Conservation (phyloP, 2,113 vertebrate genomes). For the Dasypus novemcinctus region DNA sequence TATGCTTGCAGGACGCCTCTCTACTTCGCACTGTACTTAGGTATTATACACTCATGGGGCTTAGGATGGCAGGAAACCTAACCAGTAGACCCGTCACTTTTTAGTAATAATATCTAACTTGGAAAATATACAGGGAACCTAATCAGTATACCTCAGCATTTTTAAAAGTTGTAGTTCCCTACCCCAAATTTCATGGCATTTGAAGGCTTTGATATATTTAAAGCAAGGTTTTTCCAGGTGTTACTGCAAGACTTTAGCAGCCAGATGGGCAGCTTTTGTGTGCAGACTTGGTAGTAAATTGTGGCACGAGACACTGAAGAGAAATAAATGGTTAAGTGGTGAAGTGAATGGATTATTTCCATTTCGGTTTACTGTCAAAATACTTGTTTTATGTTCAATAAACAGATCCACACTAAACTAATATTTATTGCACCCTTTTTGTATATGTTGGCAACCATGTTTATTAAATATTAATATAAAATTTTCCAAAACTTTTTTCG, state of each 20-base stretch:
- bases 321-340: neutral
- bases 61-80: neutral
- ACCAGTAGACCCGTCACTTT: neutral
- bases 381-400: neutral
- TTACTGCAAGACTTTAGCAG: neutral
- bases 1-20: neutral
- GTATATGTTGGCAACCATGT: neutral
- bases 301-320: neutral
- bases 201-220: neutral
- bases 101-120: neutral
- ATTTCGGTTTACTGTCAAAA: neutral
- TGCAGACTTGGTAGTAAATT: neutral
- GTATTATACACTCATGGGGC: neutral
- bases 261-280: neutral
- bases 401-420: neutral
- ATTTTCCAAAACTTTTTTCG: neutral
- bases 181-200: neutral
- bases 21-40: neutral
- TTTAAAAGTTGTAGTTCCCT: neutral
- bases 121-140: neutral
- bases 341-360: neutral
- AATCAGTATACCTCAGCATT: neutral
- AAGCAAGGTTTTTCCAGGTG: neutral
- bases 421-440: neutral
- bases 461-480: conserved; percentile 18